Base-by-base conservation (phyloP, 2,888 invertebrate species). In the Apantesis nais region DNA sequence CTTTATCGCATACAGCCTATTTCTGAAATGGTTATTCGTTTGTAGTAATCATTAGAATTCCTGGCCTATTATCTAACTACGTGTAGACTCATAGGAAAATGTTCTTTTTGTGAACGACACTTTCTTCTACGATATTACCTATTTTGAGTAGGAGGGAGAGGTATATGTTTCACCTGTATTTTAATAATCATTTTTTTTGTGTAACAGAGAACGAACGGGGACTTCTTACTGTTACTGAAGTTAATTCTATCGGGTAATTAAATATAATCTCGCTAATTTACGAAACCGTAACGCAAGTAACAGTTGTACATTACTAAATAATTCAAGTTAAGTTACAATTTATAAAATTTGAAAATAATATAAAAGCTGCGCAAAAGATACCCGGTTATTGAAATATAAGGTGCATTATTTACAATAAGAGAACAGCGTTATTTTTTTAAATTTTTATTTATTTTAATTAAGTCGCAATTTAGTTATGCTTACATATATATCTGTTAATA, bases 21-120 rank as follows among this genome's bases (percentile, higher is more conserved):
- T 63, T 44, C 29, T 19, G 41, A 44, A 63, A 63, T 31, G 44
- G 44, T 44, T 63, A 63, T 63, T 58, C 44, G 44, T 31, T 44
- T 12, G 29, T 19, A 44, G 44, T 44, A 22, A 63, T 31, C 63
- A 31, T 63, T 63, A 58, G 4, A 58, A 16, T 29, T 29, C 29
- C 44, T 44, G 22, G 44, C 22, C 5, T 63, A 41, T 63, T 44
- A 63, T 44, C 44, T 22, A 44, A 44, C 9, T 63, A 63, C 44
- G 63, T 31, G 44, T 63, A 41, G 44, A 63, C 29, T 63, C 58
- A 25, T 29, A 29, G 16, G 29, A 7, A 29, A 16, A 29, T 58
- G 16, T 58, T 58, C 14, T 29, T 29, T 55, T 16, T 29, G 58
- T 55, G 5, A 55, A 55, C 0, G 25, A 55, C 25, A 58, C 22